Percentiles rank a stretch among this genome's conserved stretches.
Evolutionary conservation across 2,113 vertebrate species (phyloP).

Genomic region (Mirounga angustirostris): DNA sequence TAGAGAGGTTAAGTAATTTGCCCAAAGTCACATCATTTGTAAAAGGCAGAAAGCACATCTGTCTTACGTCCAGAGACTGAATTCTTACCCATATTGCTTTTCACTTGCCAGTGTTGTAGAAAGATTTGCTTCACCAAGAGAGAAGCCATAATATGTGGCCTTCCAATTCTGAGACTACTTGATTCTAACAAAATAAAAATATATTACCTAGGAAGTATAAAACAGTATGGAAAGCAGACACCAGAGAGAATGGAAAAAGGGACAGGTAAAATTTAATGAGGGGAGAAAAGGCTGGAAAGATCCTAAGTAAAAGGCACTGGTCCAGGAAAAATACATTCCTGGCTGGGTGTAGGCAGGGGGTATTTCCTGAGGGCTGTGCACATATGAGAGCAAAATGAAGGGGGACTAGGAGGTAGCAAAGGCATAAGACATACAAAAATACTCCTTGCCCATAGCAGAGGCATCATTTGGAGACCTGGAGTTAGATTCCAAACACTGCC

Average conservation of each 20-base stretch:
- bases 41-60: constrained; percentile 62
- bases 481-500: background rate
- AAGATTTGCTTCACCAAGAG: constrained; percentile 20
- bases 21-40: constrained; percentile 52
- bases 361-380: constrained; percentile 19
- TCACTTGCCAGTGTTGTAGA: background rate
- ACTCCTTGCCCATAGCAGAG: background rate
- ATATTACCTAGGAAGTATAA: background rate
- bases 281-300: constrained; percentile 36
- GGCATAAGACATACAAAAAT: background rate
- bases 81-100: background rate
- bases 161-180: constrained; percentile 40
- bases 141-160: background rate
- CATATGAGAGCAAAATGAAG: constrained; percentile 1
- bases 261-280: constrained; percentile 55
- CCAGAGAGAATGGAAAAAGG: background rate
- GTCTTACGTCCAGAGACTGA: constrained; percentile 37
- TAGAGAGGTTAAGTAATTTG: constrained; percentile 65
- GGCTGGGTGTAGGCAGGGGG: background rate
- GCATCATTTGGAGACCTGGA: background rate
- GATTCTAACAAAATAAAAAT: constrained; percentile 61
- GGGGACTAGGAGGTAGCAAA: background rate
- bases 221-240: constrained; percentile 38
- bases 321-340: constrained; percentile 69
- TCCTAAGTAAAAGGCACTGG: constrained; percentile 27